Evolutionary conservation across 2,888 invertebrate species (phyloP), one percentile per base, ranked within the genome.

Genomic region (Sarcophaga rosellei): DNA sequence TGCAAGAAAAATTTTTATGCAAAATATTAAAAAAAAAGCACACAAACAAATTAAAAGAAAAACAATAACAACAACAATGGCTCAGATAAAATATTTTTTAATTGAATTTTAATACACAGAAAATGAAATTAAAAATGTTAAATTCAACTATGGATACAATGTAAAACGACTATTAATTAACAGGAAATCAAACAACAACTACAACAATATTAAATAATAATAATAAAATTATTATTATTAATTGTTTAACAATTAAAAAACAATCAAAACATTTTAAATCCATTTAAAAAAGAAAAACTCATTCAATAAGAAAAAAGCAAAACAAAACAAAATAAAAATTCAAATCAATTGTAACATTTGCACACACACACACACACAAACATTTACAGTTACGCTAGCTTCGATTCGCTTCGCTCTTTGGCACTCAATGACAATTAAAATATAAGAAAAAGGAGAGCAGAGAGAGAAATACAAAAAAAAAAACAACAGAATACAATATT

Each of bases 191-290:
- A 76, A 45, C 15, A 59, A 62, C 8, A 61, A 15, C 17, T n/a
- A 11, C 20, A 80, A 75, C 23, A 35, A 35, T 35, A 1, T 35
- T 35, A 8, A 35, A 35, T 35, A 35, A 10, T 8, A 75, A 68
- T 59, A 75, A 68, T 25, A 57, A 73, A 81, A 75, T 21, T 65
- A 66, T 65, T 65, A 66, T 65, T 61, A 77, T 77, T 72, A 59
- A 66, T 70, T 77, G 77, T 77, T 82, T 35, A 77, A 65, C 70
- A 80, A 80, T 75, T 59, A 59, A 84, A 35, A 25, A 53, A 11
- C 74, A 84, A 76, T 75, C n/a, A 80, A 79, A 47, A 75, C 2
- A 35, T 35, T 75, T 75, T 84, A 61, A 70, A 35, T 35, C 8
- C 35, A 35, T 35, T 35, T 8, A 45, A 65, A 15, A 45, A 66